A percentile compares a stretch with the other conserved stretches of the same genome.
Evolutionary conservation across 2,888 invertebrate genomes (phyloP).

Genomic region (Leptopterna dolabrata): DNA sequence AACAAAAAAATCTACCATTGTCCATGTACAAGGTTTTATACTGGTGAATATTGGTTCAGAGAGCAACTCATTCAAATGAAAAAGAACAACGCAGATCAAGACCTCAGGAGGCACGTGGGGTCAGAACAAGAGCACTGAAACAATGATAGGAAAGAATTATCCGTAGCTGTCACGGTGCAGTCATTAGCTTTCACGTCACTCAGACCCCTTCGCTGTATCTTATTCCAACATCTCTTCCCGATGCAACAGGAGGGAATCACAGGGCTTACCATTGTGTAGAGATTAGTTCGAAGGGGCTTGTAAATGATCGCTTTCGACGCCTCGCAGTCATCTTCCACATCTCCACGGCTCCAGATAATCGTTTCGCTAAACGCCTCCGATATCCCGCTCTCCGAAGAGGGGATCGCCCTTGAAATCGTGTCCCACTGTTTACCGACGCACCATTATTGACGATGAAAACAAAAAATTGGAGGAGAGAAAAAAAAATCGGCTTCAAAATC

Average conservation of each 20-base stretch:
- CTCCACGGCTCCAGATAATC: neutral
- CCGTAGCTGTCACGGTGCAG: constrained; percentile 7
- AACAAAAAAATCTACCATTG: too few species aligned
- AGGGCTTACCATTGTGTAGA: constrained; percentile 15
- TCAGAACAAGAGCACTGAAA: constrained; percentile 32
- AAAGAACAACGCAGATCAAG: neutral
- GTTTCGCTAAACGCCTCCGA: constrained; percentile 7
- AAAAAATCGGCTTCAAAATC: constrained; percentile 8
- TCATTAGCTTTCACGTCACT: constrained; percentile 2
- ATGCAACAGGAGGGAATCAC: neutral
- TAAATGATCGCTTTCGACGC: constrained; percentile 3
- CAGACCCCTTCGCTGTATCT: neutral
- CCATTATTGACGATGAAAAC: neutral
- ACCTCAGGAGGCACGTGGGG: constrained; percentile 19
- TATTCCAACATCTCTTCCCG: constrained; percentile 8
- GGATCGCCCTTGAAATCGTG: neutral
- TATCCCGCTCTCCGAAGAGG: neutral
- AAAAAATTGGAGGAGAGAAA: neutral
- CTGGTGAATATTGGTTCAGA: too few species aligned
- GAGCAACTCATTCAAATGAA: too few species aligned
- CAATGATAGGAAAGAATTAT: constrained; percentile 31
- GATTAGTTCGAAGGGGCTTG: constrained; percentile 5
- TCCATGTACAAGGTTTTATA: too few species aligned
- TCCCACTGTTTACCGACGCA: neutral
- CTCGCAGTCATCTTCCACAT: neutral